Evolutionary conservation across 2,888 invertebrate species (phyloP).

Genomic region (Limnephilus auricula): DNA sequence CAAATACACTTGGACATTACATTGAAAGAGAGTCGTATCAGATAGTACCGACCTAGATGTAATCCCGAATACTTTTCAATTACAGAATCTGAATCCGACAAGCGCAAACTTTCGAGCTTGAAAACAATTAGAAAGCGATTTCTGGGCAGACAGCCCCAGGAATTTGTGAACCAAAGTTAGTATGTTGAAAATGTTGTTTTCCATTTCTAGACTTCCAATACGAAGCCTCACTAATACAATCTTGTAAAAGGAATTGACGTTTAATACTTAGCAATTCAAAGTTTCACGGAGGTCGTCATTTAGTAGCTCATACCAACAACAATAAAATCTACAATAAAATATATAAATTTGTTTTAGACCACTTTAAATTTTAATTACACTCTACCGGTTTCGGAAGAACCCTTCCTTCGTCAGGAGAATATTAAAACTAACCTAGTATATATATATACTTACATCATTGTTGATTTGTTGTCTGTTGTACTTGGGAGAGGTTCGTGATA

Average conservation of each 20-base stretch:
- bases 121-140: conserved; percentile 8
- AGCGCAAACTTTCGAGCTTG: neutral
- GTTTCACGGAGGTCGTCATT: neutral
- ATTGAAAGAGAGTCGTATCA: neutral
- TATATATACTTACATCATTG: too few relatives aligned
- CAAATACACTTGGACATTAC: neutral
- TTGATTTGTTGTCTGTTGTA: too few relatives aligned
- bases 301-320: too few relatives aligned
- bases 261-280: neutral
- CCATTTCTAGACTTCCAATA: neutral
- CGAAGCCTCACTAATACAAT: neutral
- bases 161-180: neutral
- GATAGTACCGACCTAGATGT: neutral
- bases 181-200: conserved; percentile 12
- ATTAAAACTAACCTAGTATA: too few relatives aligned
- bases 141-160: neutral
- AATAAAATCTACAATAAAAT: too few relatives aligned
- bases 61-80: conserved; percentile 21
- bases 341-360: too few relatives aligned
- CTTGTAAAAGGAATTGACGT: neutral
- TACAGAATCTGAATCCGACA: conserved; percentile 17
- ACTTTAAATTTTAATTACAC: too few relatives aligned
- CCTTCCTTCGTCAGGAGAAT: too few relatives aligned
- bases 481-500: too few relatives aligned
- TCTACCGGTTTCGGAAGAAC: too few relatives aligned